A percentile compares a stretch with the other conserved stretches of the same genome.
These are phyloP conservation scores for Scaptodrosophila lebanonensis DNA, from an alignment of 1,140 invertebrate species.

Conservation along the genomic window DNA sequence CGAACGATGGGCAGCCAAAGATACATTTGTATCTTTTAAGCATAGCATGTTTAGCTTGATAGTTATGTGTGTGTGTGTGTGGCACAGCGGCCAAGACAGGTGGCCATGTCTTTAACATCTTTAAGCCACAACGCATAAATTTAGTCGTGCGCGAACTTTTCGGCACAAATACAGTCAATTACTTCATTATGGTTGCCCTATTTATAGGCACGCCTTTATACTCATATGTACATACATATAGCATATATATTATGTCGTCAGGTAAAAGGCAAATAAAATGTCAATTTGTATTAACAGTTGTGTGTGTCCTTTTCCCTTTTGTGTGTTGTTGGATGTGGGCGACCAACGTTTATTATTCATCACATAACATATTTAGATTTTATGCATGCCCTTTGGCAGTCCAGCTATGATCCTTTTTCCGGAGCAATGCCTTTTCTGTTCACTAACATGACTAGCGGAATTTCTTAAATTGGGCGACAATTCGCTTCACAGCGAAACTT, in stretches of 20 bases:
- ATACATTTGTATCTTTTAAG: conserved; percentile 42
- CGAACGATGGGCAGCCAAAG: no score
- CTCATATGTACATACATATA: no score
- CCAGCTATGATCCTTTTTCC: background rate
- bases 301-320: conserved; percentile 40
- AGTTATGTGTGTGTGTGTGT: conserved; percentile 15
- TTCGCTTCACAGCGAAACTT: no score
- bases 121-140: conserved; percentile 12
- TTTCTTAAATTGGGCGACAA: no score
- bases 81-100: no score
- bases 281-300: conserved; percentile 68
- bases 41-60: conserved; percentile 19
- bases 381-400: conserved; percentile 29
- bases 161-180: conserved; percentile 49
- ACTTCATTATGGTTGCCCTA: conserved; percentile 47
- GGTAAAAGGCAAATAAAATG: conserved; percentile 73
- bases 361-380: conserved; percentile 64
- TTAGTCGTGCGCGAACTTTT: conserved; percentile 30
- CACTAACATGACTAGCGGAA: no score
- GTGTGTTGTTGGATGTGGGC: conserved; percentile 10
- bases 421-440: no score
- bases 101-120: no score
- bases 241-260: conserved; percentile 51
- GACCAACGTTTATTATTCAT: conserved; percentile 65
- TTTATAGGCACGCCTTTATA: no score